Conservation (phyloP, 2,888 invertebrate species). For the Celastrina argiolus region DNA sequence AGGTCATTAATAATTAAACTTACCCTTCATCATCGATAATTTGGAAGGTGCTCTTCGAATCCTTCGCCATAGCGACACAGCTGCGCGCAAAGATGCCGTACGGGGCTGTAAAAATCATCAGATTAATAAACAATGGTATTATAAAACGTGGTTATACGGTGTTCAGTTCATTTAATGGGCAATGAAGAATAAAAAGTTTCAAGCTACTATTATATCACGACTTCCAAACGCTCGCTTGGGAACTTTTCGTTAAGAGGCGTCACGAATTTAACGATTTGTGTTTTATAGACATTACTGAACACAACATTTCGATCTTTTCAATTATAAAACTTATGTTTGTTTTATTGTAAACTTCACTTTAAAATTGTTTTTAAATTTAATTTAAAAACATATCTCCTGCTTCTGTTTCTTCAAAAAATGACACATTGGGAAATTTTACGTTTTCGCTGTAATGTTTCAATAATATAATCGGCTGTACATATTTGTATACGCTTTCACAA, state of each 20-base stretch:
- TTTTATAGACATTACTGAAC: neutral
- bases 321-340: too few species aligned
- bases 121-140: neutral
- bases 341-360: neutral
- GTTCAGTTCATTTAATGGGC: slow-evolving; percentile 17
- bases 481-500: too few species aligned
- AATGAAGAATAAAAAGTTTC: slow-evolving; percentile 4
- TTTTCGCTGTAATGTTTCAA: too few species aligned
- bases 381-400: too few species aligned
- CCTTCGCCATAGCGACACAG: slow-evolving; percentile 98
- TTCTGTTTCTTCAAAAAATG: too few species aligned
- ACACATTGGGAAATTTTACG: too few species aligned
- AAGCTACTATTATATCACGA: slow-evolving; percentile 17
- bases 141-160: slow-evolving; percentile 12
- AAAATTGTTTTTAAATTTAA: neutral
- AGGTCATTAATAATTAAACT: slow-evolving; percentile 37
- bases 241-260: neutral
- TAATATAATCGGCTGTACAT: too few species aligned
- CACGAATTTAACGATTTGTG: slow-evolving; percentile 19
- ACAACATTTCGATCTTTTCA: too few species aligned
- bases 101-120: slow-evolving; percentile 82
- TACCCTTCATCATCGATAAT: slow-evolving; percentile 96
- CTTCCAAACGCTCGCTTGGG: slow-evolving; percentile 5
- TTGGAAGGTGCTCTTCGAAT: slow-evolving; percentile 96
- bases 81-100: slow-evolving; percentile 97